Base-by-base conservation (phyloP, 1,140 invertebrate species). In the Drosophila nigrodunni region DNA sequence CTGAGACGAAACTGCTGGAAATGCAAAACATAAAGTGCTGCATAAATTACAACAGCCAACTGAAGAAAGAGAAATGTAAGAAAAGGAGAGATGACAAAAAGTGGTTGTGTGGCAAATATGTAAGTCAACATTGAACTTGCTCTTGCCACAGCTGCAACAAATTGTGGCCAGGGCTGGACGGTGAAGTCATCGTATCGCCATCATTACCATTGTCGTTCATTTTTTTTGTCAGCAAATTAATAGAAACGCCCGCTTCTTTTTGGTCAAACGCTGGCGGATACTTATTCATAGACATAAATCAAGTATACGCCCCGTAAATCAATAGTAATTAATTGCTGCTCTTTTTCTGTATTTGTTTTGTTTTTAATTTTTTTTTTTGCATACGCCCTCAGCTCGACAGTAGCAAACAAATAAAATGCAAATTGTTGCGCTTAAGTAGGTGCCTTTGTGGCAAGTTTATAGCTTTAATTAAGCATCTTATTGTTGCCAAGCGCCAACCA, bases 301-400 rank as follows among this genome's bases (percentile, higher is more conserved):
- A 80, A 85, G 81, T 62, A 85, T 85, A 85, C 81, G 81, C 81
- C 81, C 82, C 74, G 74, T 85, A 80, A 85, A 85, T 85, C 82
- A 85, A 85, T 78, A 78, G 62, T 71, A 85, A 85, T 86, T 85
- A 85, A 85, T 82, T 67, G 70, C 76, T 80, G 80, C 71, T 62
- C 21, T 41, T 57, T 57, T 2, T 25, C 18, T 25, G 9, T 9
- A 13, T 58, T 55, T 35, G 8, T 46, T 67, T 37, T 39, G 2
- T 54, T 8, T 30, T 58, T 50, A 5, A 39, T 44, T 37, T 58
- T 41, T 15, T 41, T 41, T 30, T 58, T 59, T 54, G 41, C 37
- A 50, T 61, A 71, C 50, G 60, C 57, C 50, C 62, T 59, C 57
- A 44, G 21, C 57, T 6, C 15, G 6, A 30, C 25, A 30, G 25